phyloP scores from a whole-genome alignment of 2,113 vertebrate species.

The Tonatia bakeri region DNA sequence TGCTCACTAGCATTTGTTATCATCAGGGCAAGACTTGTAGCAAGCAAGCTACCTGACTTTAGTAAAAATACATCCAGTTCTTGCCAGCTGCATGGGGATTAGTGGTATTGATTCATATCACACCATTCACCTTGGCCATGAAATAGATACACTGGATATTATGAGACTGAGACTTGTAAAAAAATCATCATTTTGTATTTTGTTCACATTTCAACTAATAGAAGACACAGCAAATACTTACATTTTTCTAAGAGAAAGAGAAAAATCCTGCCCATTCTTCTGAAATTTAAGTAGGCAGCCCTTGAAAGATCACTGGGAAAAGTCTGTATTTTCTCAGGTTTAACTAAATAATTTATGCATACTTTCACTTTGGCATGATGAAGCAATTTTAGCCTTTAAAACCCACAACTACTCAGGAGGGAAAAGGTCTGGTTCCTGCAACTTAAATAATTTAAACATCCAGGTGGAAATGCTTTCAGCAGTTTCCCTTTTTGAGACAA shows the following conservation, averaged over 20 bases:
- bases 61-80: slow-evolving; percentile 35
- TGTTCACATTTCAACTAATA: slow-evolving; percentile 71
- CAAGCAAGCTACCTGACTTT: slow-evolving; percentile 66
- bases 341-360: slow-evolving; percentile 98
- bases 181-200: slow-evolving; percentile 68
- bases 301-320: slow-evolving; percentile 88
- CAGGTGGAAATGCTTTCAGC: slow-evolving; percentile 92
- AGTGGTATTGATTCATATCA: slow-evolving; percentile 60
- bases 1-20: slow-evolving; percentile 36
- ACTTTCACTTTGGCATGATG: slow-evolving; percentile 95
- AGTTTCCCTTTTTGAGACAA: slow-evolving; percentile 84
- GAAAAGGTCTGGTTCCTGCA: slow-evolving; percentile 91
- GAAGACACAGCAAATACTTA: slow-evolving; percentile 76
- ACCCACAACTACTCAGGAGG: slow-evolving; percentile 89
- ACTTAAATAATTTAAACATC: slow-evolving; percentile 95
- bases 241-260: slow-evolving; percentile 79
- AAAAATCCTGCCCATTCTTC: slow-evolving; percentile 78
- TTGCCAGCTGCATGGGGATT: slow-evolving; percentile 47
- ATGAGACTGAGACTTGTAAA: not conserved
- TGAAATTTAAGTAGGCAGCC: slow-evolving; percentile 88
- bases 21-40: not conserved
- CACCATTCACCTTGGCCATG: slow-evolving; percentile 63
- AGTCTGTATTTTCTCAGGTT: slow-evolving; percentile 92
- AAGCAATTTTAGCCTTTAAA: slow-evolving; percentile 97
- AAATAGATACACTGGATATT: slow-evolving; percentile 46